Conservation (phyloP, 1,140 invertebrate genomes). For the Drosophila ercepeae region DNA sequence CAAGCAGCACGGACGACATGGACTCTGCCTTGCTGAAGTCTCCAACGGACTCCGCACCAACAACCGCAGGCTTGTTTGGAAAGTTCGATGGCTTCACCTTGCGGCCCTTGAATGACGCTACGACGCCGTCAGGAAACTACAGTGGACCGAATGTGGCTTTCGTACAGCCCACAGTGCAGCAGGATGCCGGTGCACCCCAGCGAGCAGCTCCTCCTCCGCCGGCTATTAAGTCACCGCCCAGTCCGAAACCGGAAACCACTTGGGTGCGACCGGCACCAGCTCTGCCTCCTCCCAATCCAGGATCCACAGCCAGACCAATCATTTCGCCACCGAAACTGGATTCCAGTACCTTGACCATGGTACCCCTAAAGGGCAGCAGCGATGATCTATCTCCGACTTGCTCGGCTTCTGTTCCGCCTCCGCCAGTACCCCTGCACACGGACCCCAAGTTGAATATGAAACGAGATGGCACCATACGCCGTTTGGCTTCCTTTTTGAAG, state of each 20-base stretch:
- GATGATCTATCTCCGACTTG: slow-evolving; percentile 83
- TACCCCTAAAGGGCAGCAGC: slow-evolving; percentile 88
- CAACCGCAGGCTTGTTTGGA: slow-evolving; percentile 88
- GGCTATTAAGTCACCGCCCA: slow-evolving; percentile 17
- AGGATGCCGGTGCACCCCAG: slow-evolving; percentile 73
- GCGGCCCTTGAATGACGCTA: slow-evolving; percentile 86
- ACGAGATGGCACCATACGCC: slow-evolving; percentile 87
- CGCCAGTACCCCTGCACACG: slow-evolving; percentile 61
- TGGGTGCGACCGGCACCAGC: slow-evolving; percentile 83
- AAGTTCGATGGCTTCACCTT: slow-evolving; percentile 94
- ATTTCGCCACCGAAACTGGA: slow-evolving; percentile 92
- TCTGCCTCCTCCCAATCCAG: slow-evolving; percentile 85
- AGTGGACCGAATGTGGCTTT: slow-evolving; percentile 81
- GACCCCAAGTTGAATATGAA: slow-evolving; percentile 83
- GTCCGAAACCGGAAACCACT: slow-evolving; percentile 31
- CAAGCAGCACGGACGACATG: slow-evolving; percentile 86
- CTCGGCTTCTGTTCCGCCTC: slow-evolving; percentile 66
- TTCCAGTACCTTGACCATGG: slow-evolving; percentile 89
- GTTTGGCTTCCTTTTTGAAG: slow-evolving; percentile 91
- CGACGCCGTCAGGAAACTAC: slow-evolving; percentile 63
- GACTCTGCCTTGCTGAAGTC: slow-evolving; percentile 85
- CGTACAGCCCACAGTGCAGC: slow-evolving; percentile 78
- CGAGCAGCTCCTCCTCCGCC: slow-evolving; percentile 77
- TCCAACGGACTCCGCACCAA: slow-evolving; percentile 85
- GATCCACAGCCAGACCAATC: slow-evolving; percentile 86